Conservation (phyloP, 2,888 invertebrate species). For the Eustalomyia histrio region DNA sequence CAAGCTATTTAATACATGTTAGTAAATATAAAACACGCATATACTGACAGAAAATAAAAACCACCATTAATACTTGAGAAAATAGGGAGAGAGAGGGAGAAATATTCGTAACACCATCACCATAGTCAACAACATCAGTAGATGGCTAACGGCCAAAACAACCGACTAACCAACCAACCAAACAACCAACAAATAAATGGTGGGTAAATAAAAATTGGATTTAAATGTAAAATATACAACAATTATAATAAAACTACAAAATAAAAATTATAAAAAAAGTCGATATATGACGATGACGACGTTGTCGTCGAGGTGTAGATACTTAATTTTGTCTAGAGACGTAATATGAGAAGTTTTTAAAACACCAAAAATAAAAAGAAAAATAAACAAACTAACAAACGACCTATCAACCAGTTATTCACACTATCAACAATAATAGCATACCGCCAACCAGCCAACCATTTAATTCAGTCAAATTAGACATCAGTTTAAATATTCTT, state of each 20-base stretch:
- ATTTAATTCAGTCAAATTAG: not conserved
- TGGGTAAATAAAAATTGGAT: conserved; percentile 2
- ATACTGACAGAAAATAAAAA: not conserved
- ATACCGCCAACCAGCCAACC: not conserved
- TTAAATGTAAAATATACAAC: conserved; percentile 4
- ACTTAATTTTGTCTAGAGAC: not conserved
- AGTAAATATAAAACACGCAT: conserved; percentile 4
- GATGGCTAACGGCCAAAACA: not conserved
- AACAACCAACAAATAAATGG: not conserved
- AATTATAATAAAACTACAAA: conserved; percentile 5
- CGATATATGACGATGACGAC: not conserved
- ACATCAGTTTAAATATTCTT: not conserved
- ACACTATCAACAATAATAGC: not conserved
- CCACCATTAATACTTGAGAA: not conserved
- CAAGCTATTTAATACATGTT: conserved; percentile 2
- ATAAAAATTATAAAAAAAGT: conserved; percentile 3
- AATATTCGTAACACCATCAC: not conserved
- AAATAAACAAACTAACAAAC: not conserved
- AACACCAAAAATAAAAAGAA: not conserved
- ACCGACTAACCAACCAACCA: not conserved
- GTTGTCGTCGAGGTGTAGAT: not conserved
- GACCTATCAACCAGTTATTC: conserved; percentile 6
- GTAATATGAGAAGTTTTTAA: conserved; percentile 5
- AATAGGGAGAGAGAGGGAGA: not conserved
- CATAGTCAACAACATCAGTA: conserved; percentile 3